A percentile compares a stretch with the other conserved stretches of the same genome.
Conservation (phyloP, 2,797 vertebrate genomes). For the Martes flavigula region DNA sequence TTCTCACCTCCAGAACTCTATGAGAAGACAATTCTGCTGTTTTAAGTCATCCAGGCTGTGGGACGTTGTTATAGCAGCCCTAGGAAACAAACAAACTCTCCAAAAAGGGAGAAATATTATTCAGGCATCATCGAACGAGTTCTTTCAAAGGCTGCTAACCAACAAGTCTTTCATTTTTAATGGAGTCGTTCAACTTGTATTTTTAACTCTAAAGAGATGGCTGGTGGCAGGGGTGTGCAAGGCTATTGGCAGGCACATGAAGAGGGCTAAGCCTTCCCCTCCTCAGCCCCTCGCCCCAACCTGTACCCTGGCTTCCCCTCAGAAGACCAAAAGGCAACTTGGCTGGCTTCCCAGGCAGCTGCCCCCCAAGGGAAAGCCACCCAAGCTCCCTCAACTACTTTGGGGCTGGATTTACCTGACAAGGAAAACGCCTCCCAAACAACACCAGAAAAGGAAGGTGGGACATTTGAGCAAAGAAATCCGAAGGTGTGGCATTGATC, state of each 20-base stretch:
- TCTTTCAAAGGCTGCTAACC: conserved; percentile 3
- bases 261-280: not conserved
- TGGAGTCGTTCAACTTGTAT: not conserved
- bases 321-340: conserved; percentile 44
- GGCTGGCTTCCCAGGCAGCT: conserved; percentile 60
- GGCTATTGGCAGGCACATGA: not conserved
- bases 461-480: not conserved
- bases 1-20: not conserved
- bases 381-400: conserved; percentile 38
- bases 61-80: not conserved
- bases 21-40: not conserved
- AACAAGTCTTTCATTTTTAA: not conserved
- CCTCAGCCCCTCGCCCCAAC: conserved; percentile 6
- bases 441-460: not conserved
- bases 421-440: conserved; percentile 38
- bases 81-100: not conserved
- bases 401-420: conserved; percentile 16
- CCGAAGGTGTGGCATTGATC: not conserved
- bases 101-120: not conserved
- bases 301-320: conserved; percentile 48
- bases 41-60: not conserved
- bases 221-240: not conserved
- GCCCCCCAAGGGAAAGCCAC: conserved; percentile 62
- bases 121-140: not conserved
- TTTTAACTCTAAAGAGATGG: not conserved